Evolutionary conservation across 2,888 invertebrate species (phyloP).

Genomic region (Synanthedon tipuliformis): DNA sequence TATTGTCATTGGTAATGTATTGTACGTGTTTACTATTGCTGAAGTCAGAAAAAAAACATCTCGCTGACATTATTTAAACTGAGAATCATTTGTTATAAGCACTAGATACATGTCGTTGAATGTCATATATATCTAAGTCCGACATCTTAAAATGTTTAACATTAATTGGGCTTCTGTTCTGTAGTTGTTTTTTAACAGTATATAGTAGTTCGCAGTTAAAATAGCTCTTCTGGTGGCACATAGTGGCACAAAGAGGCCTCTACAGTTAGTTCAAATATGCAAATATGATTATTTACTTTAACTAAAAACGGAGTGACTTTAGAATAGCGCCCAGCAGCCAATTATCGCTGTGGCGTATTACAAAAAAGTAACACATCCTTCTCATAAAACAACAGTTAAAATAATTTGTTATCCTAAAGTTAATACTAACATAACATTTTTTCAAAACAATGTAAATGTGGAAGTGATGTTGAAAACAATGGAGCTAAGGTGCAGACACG

Average conservation of each 20-base stretch:
- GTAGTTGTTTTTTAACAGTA: conserved; percentile 15
- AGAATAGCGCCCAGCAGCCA: background rate
- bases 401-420: background rate
- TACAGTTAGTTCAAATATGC: conserved; percentile 36
- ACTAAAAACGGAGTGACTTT: background rate
- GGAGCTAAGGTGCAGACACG: conserved; percentile 4
- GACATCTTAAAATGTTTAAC: conserved; percentile 12
- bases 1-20: conserved; percentile 14
- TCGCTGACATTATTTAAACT: conserved; percentile 29
- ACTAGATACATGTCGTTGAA: conserved; percentile 19
- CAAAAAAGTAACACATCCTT: no score
- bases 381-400: no score
- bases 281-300: conserved; percentile 27
- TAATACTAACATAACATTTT: background rate
- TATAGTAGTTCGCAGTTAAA: conserved; percentile 3
- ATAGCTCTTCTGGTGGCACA: conserved; percentile 21
- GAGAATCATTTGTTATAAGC: conserved; percentile 30
- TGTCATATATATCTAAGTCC: conserved; percentile 19
- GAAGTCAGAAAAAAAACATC: conserved; percentile 15
- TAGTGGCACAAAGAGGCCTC: conserved; percentile 44
- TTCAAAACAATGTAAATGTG: background rate
- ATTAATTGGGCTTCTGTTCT: conserved; percentile 27
- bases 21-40: background rate
- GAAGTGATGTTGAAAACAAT: background rate
- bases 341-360: no score